phyloP scores from a whole-genome alignment of 2,797 vertebrate species.

The Zenarchopterus dispar region DNA sequence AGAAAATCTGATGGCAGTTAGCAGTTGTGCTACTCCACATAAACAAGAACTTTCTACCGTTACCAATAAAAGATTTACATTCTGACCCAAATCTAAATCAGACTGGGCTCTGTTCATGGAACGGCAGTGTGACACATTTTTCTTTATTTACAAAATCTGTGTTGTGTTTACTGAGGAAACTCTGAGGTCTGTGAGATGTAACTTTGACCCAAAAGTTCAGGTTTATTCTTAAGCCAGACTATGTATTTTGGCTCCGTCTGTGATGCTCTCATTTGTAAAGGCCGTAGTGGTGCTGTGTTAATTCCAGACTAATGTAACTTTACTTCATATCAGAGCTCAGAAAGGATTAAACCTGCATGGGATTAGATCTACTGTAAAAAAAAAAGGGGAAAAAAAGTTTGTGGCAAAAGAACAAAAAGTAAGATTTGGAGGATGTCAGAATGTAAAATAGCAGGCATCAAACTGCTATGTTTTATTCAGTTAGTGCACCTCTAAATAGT shows the following conservation, averaged over 20 bases:
- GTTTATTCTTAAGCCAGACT: constrained; percentile 14
- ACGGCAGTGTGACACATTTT: neutral
- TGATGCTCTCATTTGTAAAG: neutral
- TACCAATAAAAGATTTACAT: too few relatives aligned
- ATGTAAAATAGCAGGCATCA: neutral
- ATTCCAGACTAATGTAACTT: constrained; percentile 32
- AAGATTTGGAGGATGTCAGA: constrained; percentile 5
- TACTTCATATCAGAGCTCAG: constrained; percentile 37
- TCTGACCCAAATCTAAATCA: too few relatives aligned
- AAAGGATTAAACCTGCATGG: constrained; percentile 37
- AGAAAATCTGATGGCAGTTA: too few relatives aligned
- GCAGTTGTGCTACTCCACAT: too few relatives aligned
- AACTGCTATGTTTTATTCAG: constrained; percentile 19
- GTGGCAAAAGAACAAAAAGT: neutral
- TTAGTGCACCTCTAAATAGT: constrained; percentile 50
- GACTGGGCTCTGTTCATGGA: neutral
- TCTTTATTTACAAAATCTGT: constrained; percentile 3
- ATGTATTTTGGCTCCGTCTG: constrained; percentile 23
- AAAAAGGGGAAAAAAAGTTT: constrained; percentile 19
- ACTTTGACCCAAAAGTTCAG: constrained; percentile 23
- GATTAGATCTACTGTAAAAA: constrained; percentile 35
- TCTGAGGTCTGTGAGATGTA: neutral
- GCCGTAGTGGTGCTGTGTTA: constrained; percentile 15
- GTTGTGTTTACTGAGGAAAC: constrained; percentile 1
- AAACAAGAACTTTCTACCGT: too few relatives aligned